Conservation (phyloP, 2,888 invertebrate genomes). For the Habrosyne pyritoides region DNA sequence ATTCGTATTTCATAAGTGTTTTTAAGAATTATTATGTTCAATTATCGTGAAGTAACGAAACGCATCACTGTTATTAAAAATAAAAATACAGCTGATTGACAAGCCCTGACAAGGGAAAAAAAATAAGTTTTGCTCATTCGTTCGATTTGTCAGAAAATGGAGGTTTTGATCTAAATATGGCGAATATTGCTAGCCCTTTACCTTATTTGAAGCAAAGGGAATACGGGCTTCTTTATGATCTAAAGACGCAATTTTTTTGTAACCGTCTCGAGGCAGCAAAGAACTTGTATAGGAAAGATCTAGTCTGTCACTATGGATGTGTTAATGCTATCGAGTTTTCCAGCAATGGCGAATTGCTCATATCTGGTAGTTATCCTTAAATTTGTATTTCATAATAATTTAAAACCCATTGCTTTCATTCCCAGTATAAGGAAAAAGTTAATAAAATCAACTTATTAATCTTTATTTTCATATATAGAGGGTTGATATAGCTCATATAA, state of each 20-base stretch:
- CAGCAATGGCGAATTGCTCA: conserved; percentile 91
- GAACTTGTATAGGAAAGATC: conserved; percentile 92
- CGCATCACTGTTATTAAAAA: conserved; percentile 63
- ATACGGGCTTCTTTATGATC: conserved; percentile 81
- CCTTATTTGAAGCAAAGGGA: conserved; percentile 85
- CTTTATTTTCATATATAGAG: too few relatives aligned
- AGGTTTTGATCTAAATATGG: conserved; percentile 72
- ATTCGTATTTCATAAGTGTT: too few relatives aligned
- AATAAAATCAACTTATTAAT: too few relatives aligned
- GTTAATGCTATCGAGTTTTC: conserved; percentile 98
- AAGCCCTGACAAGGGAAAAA: conserved; percentile 52
- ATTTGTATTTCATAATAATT: background rate
- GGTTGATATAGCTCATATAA: too few relatives aligned
- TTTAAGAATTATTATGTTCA: background rate
- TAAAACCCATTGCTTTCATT: background rate
- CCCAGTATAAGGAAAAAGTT: too few relatives aligned
- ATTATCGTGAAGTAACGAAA: conserved; percentile 35
- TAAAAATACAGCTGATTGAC: conserved; percentile 78
- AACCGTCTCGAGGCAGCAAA: conserved; percentile 86
- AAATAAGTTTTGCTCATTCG: conserved; percentile 45
- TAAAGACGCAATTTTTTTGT: conserved; percentile 84
- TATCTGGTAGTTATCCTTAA: conserved; percentile 88
- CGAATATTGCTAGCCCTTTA: conserved; percentile 83
- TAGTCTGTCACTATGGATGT: conserved; percentile 96
- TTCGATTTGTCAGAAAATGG: conserved; percentile 61